Conservation (phyloP, 2,113 vertebrate genomes). For the Ceyx margarethae region DNA sequence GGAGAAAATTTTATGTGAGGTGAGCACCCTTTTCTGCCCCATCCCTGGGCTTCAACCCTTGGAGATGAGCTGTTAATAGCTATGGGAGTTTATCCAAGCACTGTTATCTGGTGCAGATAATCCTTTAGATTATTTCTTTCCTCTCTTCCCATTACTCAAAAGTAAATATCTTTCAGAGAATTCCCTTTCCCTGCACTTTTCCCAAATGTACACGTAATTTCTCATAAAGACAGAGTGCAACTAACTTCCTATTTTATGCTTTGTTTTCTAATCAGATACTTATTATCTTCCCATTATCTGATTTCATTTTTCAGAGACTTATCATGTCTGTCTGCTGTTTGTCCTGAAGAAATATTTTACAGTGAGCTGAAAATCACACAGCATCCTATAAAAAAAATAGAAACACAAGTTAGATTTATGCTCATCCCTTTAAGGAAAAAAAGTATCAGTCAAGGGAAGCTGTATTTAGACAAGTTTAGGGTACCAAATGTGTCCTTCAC, state of each 20-base stretch:
- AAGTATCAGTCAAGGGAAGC: background rate
- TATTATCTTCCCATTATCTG: background rate
- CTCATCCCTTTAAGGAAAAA: background rate
- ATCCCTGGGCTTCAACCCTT: background rate
- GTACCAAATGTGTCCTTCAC: background rate
- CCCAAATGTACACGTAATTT: background rate
- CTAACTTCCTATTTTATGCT: background rate
- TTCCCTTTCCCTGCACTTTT: background rate
- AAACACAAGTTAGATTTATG: background rate
- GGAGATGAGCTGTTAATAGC: constrained; percentile 54
- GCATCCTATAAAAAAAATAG: background rate
- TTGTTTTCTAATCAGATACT: background rate
- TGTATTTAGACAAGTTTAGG: background rate
- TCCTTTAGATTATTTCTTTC: constrained; percentile 52
- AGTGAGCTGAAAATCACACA: background rate
- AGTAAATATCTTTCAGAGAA: background rate
- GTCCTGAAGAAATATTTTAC: background rate
- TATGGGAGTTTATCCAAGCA: constrained; percentile 20
- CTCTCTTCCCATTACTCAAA: constrained; percentile 1
- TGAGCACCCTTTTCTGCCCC: background rate
- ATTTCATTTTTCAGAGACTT: background rate
- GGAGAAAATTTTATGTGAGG: background rate
- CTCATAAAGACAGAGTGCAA: background rate
- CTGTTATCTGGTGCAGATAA: constrained; percentile 60
- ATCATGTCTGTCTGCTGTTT: background rate